phyloP scores from a whole-genome alignment of 2,113 vertebrate species.

The Pongo pygmaeus region DNA sequence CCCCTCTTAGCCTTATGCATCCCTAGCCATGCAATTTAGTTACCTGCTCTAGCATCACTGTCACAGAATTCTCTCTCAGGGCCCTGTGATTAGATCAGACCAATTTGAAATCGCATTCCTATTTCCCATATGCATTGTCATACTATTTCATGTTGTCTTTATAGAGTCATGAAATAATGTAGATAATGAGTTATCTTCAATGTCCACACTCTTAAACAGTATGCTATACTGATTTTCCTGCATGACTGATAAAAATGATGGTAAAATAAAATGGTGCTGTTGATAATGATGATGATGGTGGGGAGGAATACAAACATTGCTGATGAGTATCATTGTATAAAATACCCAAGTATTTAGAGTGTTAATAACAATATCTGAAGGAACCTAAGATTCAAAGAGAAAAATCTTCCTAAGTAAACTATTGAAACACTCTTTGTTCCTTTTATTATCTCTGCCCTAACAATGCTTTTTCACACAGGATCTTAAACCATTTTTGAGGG shows the following conservation, averaged over 20 bases:
- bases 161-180: background rate
- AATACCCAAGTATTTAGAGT: background rate
- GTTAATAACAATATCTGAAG: background rate
- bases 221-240: background rate
- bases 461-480: background rate
- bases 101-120: too few species aligned
- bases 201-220: too few species aligned
- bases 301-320: background rate
- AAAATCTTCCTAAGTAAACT: background rate
- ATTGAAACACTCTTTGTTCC: too few species aligned
- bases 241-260: background rate
- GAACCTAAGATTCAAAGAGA: background rate
- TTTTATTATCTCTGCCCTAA: background rate
- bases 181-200: background rate
- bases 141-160: fast-evolving
- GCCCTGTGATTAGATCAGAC: fast-evolving
- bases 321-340: background rate
- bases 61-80: fast-evolving
- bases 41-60: background rate
- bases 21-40: background rate
- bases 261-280: background rate
- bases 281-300: too few species aligned
- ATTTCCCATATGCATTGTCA: fast-evolving
- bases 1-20: too few species aligned
- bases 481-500: too few species aligned